Conservation (phyloP, 30 jellyfish, hydroid and myxozoan species). For the Haliclystus octoradiatus region DNA sequence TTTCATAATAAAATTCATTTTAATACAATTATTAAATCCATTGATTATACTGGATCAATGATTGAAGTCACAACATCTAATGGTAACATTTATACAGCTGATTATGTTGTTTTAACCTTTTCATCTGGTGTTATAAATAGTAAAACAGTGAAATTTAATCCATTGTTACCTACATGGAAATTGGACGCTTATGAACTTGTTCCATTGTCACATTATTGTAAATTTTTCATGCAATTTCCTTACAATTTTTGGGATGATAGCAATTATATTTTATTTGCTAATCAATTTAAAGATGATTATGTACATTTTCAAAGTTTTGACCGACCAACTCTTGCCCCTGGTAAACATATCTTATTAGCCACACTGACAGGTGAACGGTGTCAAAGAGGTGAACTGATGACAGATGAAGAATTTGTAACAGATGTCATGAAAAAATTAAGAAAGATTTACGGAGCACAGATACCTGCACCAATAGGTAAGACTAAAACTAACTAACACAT, state of each 20-base stretch:
- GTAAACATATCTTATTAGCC: slow-evolving; percentile 24
- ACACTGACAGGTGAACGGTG: slow-evolving; percentile 57
- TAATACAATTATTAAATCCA: too few relatives aligned
- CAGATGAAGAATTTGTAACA: slow-evolving; percentile 24
- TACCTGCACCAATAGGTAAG: slow-evolving; percentile 66
- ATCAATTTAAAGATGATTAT: slow-evolving; percentile 24
- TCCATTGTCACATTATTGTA: slow-evolving; percentile 55
- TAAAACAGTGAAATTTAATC: slow-evolving; percentile 28
- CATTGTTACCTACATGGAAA: slow-evolving; percentile 68
- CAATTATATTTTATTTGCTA: slow-evolving; percentile 43
- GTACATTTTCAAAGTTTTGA: slow-evolving; percentile 69
- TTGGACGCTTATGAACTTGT: slow-evolving; percentile 27
- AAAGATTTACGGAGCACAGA: slow-evolving; percentile 26
- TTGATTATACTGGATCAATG: too few relatives aligned
- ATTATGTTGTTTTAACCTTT: slow-evolving; percentile 36
- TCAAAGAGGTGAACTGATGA: slow-evolving; percentile 17
- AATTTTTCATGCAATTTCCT: slow-evolving; percentile 54
- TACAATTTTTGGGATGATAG: slow-evolving; percentile 58
- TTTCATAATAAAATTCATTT: slow-evolving; percentile 1
- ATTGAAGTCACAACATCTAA: slow-evolving; percentile 14
- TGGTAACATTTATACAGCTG: slow-evolving; percentile 52
- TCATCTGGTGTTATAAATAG: slow-evolving; percentile 50
- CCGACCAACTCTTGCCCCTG: slow-evolving; percentile 15
- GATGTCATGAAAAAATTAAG: slow-evolving; percentile 28
- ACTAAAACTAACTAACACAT: too few relatives aligned